Percentiles rank a stretch among this genome's conserved stretches.
These are phyloP conservation scores for Mizuhopecten yessoensis DNA, from an alignment of 1,140 invertebrate genomes.

Conservation along the genomic window DNA sequence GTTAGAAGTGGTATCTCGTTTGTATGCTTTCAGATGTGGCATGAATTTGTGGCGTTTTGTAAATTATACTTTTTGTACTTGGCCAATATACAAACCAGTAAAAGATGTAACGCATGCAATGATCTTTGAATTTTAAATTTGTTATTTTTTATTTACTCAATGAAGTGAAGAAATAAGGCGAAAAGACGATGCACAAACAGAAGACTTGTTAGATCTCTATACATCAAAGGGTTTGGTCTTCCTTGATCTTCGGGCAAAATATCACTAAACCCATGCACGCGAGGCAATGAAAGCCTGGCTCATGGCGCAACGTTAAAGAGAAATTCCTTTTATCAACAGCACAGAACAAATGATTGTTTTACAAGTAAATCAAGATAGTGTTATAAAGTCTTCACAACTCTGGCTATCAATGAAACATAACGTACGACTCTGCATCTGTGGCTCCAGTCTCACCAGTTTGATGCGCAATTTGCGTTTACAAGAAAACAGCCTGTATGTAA, in stretches of 20 bases:
- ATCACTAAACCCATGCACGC: not conserved
- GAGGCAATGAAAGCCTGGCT: not conserved
- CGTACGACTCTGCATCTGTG: not conserved
- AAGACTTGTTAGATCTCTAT: not conserved
- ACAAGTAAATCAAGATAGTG: constrained; percentile 34
- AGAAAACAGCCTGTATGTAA: not conserved
- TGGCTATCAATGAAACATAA: not conserved
- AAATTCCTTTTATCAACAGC: constrained; percentile 28
- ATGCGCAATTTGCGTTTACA: constrained; percentile 1
- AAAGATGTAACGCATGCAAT: constrained; percentile 8
- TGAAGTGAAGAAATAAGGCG: constrained; percentile 38
- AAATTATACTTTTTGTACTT: constrained; percentile 12
- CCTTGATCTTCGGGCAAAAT: not conserved
- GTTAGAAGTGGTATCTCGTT: not conserved
- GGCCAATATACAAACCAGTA: constrained; percentile 26
- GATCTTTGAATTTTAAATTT: constrained; percentile 40
- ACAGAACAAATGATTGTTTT: constrained; percentile 35
- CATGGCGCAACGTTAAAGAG: constrained; percentile 29
- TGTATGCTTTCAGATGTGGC: not conserved
- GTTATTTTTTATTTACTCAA: constrained; percentile 40
- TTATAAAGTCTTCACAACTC: not conserved
- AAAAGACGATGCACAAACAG: not conserved
- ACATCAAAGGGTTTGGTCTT: not conserved
- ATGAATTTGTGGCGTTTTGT: not conserved
- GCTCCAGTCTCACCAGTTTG: not conserved